Base-by-base conservation (phyloP, 2,113 vertebrate species). In the Cromileptes altivelis region DNA sequence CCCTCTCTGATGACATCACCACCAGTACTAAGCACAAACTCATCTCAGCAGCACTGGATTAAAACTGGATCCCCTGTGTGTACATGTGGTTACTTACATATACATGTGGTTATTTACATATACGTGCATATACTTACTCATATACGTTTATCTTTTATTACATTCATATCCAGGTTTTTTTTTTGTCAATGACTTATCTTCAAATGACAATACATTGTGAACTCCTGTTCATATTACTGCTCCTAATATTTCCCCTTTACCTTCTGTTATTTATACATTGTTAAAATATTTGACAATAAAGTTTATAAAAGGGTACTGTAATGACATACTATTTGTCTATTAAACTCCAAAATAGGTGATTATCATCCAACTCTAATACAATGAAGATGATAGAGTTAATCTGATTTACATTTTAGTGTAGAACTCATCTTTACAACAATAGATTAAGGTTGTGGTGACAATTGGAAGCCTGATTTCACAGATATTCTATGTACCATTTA, bases 1-100 rank as follows among this genome's bases (percentile, higher is more conserved):
- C 37, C 21, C 18, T 2, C 4, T 68, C 33, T 79, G 70, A 65
- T 56, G 70, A 78, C 47, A 68, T 73, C 63, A 47, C 27, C 55
- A 37, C 6, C 52, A 73, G 7, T n/a, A 80, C 23, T 0, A 56
- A 10, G 19, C 42, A 60, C 15, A 50, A 60, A 58, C 27, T 50
- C 21, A 49, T 50, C 33, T 58, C 42, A 30, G 1, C 3, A 23
- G 13, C 33, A 17, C 8, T 30, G 15, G 18, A n/a, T 40, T 53
- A 21, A 56, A 67, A 57, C 17, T 67, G 7, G 4, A 55, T 9
- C n/a, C 2, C 15, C 5, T 30, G 15, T 21, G n/a, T 27, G 15
- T 18, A 42, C 0, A 23, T 47, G 11, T 4, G 5, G 5, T 10
- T 33, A 61, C 42, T n/a, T 42, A n/a, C 10, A 17, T 53, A 21